Base-by-base conservation (phyloP, 2,888 invertebrate species). In the Hirudinaria manillensis region DNA sequence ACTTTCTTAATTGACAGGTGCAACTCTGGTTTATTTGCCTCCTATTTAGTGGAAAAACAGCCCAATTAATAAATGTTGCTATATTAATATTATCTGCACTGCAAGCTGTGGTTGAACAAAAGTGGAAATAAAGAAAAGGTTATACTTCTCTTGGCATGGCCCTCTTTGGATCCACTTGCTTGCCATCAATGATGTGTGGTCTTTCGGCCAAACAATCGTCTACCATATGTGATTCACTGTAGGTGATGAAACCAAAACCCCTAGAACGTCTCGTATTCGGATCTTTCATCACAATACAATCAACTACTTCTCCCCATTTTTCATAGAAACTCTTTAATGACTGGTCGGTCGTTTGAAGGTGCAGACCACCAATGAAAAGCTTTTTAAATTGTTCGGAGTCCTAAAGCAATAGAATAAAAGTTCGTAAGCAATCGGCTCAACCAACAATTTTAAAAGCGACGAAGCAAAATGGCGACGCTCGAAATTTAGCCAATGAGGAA, bases 211-310 rank as follows among this genome's bases (percentile, higher is more conserved):
- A 96, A 13, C 96, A 96, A 83, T 93, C 93, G 86, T 98, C 96
- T n/a, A 99, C 93, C 94, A 94, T 94, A 80, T 91, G 91, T 13
- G 94, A 92, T 79, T 91, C 88, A 0, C 93, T 92, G 84, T 95
- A 99, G 7, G 98, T 97, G 73, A 99, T 94, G 83, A 99, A 99
- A 6, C 98, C 98, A 86, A 99, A 99, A 0, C 98, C 98, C 78
- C 98, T 89, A 0, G 97, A 97, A 76, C 78, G 74, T 55, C 77
- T 78, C 0, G 80, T 81, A 70, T 77, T 74, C 19, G 78, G 78
- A 72, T 81, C 81, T 53, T 79, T 76, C 80, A 81, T 81, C 19
- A 81, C 80, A 29, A 80, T 78, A 76, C 79, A 79, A 66, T 81
- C 81, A 10, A 80, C 78, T 27, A 81, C 93, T 82, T 94, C 94